phyloP scores from a whole-genome alignment of 1,140 invertebrate species.

The Drosophila obscura region DNA sequence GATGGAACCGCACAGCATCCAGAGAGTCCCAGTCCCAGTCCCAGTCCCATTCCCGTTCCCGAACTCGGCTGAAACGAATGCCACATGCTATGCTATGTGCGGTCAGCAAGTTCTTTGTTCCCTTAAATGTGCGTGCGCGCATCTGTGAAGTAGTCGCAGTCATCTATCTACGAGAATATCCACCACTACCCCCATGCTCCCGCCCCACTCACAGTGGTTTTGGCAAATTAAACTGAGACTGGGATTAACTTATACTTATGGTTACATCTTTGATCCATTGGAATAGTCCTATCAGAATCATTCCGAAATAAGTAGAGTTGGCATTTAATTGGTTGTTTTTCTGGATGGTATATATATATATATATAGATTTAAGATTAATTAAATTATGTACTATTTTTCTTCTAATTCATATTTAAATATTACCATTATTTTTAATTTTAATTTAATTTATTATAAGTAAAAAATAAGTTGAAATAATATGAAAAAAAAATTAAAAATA shows the following conservation, averaged over 20 bases:
- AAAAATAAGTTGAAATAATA: not conserved
- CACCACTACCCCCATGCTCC: not conserved
- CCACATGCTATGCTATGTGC: constrained; percentile 52
- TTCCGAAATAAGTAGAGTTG: too few species aligned
- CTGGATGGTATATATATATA: too few species aligned
- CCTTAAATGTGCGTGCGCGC: constrained; percentile 49
- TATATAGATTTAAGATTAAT: too few species aligned
- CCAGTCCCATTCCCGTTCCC: not conserved
- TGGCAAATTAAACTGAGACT: not conserved
- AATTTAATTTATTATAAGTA: too few species aligned
- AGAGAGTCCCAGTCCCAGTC: not conserved
- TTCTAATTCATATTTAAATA: too few species aligned
- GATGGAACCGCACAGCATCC: constrained; percentile 43
- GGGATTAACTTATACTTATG: too few species aligned
- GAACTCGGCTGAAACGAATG: constrained; percentile 6
- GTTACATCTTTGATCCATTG: too few species aligned
- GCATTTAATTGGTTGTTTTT: too few species aligned
- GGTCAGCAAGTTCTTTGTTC: constrained; percentile 78
- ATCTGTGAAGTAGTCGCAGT: constrained; percentile 41
- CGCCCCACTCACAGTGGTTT: constrained; percentile 9
- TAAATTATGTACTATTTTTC: too few species aligned
- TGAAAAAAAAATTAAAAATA: too few species aligned
- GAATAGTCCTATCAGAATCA: too few species aligned
- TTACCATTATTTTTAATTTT: too few species aligned
- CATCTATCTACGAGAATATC: not conserved